Conservation (phyloP, 2,797 vertebrate species). For the Aselliscus stoliczkanus region DNA sequence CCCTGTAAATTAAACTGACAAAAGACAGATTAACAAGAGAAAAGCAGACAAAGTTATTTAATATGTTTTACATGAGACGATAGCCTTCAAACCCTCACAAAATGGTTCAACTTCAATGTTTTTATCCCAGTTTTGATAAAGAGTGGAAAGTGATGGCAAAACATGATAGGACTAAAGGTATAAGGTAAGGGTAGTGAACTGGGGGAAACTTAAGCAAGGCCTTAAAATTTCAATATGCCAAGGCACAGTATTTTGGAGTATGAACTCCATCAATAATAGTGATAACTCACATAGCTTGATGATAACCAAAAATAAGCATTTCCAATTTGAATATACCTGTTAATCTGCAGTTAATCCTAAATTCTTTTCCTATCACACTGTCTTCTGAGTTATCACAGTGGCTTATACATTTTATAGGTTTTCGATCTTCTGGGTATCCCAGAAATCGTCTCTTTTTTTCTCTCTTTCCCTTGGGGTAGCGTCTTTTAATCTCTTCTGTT, state of each 20-base stretch:
- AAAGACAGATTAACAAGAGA: background rate
- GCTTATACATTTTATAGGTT: background rate
- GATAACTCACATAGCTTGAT: background rate
- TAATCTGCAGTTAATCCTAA: background rate
- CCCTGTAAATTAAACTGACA: background rate
- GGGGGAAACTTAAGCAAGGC: background rate
- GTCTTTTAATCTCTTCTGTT: background rate
- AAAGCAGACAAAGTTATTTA: background rate
- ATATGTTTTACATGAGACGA: background rate
- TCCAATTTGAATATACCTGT: background rate
- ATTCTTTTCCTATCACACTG: background rate
- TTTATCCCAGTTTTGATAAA: background rate
- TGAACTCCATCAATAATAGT: background rate
- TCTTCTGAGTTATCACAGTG: background rate
- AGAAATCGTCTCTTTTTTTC: constrained; percentile 13
- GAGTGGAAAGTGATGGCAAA: background rate
- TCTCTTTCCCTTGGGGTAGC: background rate
- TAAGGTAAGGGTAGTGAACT: background rate
- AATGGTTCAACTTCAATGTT: background rate
- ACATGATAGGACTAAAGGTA: background rate
- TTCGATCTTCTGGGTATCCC: background rate
- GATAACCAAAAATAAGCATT: background rate
- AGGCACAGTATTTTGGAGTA: background rate
- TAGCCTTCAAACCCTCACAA: background rate
- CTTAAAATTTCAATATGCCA: background rate